Base-by-base conservation (phyloP, 1,140 invertebrate genomes). In the Planococcus citri region DNA sequence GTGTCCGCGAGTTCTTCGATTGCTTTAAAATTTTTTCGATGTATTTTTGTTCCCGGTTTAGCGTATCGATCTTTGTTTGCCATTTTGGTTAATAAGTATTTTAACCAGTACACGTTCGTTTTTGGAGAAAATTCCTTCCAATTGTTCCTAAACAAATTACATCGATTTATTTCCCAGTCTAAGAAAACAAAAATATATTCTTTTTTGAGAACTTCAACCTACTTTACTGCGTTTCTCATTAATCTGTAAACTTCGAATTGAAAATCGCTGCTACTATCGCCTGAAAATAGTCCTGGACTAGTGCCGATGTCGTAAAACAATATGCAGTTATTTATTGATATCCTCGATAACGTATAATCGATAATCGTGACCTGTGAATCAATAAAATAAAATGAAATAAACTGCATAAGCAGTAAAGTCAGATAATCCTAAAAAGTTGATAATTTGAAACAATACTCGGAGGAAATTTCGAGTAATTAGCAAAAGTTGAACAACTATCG, bases 221-320 rank as follows among this genome's bases (percentile, higher is more conserved):
- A 94, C 91, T 80, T 77, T 72, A 88, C 85, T 73, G 83, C 81
- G 64, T 86, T 80, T 72, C 83, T 79, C 91, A 93, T 97, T 74
- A 88, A 80, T 72, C 93, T 82, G 78, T 98, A 98, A 69, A 97
- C 87, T 61, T 95, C 90, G 81, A 95, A 97, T 80, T 98, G 95
- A 77, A 94, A 93, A 79, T 96, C 94, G n/a, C n/a, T n/a, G n/a
- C n/a, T n/a, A 1, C 92, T 93, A 51, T 82, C 78, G 9, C 86
- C 86, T 21, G 78, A 81, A 79, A 97, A 97, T 24, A 97, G 80
- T 22, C 85, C 86, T 3, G 88, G 85, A 80, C 97, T 94, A 22
- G 79, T 75, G 14, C 86, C 80, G 6, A 96, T 80, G 79, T 97
- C 89, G 77, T 87, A 88, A 76, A 85, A 97, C 58, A 94, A 84